phyloP scores from a whole-genome alignment of 35 echinoderm and acorn worm species.

The Apostichopus japonicus region DNA sequence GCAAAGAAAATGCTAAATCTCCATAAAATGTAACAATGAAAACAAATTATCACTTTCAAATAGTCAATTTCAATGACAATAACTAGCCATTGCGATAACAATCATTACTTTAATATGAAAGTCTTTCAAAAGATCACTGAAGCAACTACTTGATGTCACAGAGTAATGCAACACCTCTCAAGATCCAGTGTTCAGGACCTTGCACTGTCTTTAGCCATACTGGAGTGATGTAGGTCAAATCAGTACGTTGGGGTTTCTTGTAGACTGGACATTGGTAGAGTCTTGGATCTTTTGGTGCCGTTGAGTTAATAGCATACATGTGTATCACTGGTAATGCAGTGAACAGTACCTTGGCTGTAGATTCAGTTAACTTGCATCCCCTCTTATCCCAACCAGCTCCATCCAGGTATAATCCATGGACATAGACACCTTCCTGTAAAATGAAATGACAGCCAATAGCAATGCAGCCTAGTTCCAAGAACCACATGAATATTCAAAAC shows the following conservation, averaged over 20 bases:
- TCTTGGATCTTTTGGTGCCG: slow-evolving; percentile 84
- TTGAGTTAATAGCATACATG: slow-evolving; percentile 99
- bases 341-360: slow-evolving; percentile 92
- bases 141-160: slow-evolving; percentile 89
- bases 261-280: slow-evolving; percentile 72
- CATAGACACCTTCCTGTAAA: slow-evolving; percentile 92
- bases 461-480: neutral
- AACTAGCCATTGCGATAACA: neutral
- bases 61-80: neutral
- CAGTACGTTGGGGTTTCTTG: slow-evolving; percentile 72
- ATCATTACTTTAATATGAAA: neutral
- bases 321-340: slow-evolving; percentile 88
- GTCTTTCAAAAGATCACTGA: neutral
- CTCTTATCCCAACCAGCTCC: slow-evolving; percentile 92
- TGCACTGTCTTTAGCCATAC: slow-evolving; percentile 84
- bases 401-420: slow-evolving; percentile 92
- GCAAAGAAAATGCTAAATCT: too few species aligned
- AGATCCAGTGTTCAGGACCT: slow-evolving; percentile 97
- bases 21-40: too few species aligned
- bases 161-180: slow-evolving; percentile 89
- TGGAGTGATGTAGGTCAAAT: slow-evolving; percentile 90
- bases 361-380: slow-evolving; percentile 82
- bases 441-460: neutral
- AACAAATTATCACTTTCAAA: too few species aligned
- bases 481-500: too few species aligned